Evolutionary conservation across 2,797 vertebrate genomes (phyloP), one percentile per base, ranked within the genome.

Genomic region (Melanogrammus aeglefinus): DNA sequence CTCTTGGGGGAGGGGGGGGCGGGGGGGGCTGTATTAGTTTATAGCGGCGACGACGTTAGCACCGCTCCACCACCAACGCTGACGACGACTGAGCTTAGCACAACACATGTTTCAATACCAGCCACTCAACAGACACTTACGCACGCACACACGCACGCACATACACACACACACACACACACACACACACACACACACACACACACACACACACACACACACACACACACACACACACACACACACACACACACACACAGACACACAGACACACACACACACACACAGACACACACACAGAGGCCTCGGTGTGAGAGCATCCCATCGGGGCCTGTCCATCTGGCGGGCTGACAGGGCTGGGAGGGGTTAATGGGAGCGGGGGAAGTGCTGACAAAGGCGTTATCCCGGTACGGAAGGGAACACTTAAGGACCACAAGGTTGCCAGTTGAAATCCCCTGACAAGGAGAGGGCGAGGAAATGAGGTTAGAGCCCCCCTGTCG

Each of bases 291-390:
- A 33, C 31, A 33, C 31, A 33, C 31, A 33, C 31, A 4, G 3
- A 9, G 69, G 4, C 51, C 51, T 7, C 4, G 18, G n/a, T 31
- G 69, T 71, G 69, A 77, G 85, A 86, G 83, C 63, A 74, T 84
- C 80, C 76, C 80, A 74, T 21, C 12, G 78, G 79, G 73, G 78
- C 18, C 76, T 76, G 82, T 82, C 51, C 75, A 84, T 82, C 75
- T 70, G 73, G 74, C 75, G 63, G 73, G 74, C 41, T 51, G 74
- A 79, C 31, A 81, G 82, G 82, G 73, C 80, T 79, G 18, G 14
- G 1, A 18, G 66, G 3, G 1, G 72, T 72, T 12, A 81, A 83
- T 29, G 36, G 76, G 29, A 76, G 9, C 77, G 81, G 78, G 44
- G 13, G 39, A 74, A 73, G 57, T 21, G 73, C 77, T 74, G 77